phyloP scores from a whole-genome alignment of 2,888 invertebrate genomes.

The Torymus tubicola region DNA sequence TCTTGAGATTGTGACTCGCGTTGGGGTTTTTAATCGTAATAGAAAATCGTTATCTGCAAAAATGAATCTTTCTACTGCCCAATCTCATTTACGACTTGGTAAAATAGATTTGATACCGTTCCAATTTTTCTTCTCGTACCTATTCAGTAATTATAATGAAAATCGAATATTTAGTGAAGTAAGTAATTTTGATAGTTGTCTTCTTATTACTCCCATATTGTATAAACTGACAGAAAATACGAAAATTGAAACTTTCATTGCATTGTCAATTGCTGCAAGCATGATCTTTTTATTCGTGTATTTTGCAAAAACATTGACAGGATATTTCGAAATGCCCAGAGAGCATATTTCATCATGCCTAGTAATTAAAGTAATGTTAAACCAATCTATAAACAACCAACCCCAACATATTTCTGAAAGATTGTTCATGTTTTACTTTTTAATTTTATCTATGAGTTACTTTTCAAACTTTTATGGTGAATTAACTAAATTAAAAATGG shows the following conservation, averaged over 20 bases:
- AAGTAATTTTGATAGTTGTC: not conserved
- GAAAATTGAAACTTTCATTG: not conserved
- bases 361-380: slow-evolving; percentile 6
- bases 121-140: not conserved
- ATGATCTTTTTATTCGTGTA: not conserved
- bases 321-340: not conserved
- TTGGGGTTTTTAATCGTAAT: not conserved
- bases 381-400: not conserved
- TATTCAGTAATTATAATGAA: not conserved
- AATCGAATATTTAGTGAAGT: not conserved
- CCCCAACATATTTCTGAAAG: not conserved
- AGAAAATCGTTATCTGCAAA: not conserved
- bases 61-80: not conserved
- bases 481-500: not conserved
- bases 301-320: not conserved
- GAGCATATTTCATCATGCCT: not conserved
- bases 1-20: not conserved
- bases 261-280: not conserved
- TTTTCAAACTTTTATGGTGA: slow-evolving; percentile 14
- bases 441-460: slow-evolving; percentile 21
- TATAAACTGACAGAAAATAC: not conserved
- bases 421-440: not conserved
- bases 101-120: slow-evolving; percentile 3
- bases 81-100: not conserved
- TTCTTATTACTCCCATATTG: not conserved